Conservation (phyloP, 2,888 invertebrate species). For the Drosophila macrospina region DNA sequence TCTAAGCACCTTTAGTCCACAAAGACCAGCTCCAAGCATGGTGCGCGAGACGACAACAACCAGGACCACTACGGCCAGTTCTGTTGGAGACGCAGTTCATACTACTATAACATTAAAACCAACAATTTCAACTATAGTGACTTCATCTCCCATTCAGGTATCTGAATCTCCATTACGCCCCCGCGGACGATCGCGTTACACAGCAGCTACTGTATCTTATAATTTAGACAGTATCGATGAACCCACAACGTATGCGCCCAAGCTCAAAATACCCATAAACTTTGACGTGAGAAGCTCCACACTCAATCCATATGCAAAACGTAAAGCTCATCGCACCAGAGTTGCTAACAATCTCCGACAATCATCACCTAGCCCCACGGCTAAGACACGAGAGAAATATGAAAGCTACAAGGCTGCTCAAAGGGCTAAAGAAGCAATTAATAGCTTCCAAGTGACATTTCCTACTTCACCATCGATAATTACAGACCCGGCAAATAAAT, state of each 20-base stretch:
- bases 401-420: constrained; percentile 67
- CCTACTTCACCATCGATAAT: not conserved
- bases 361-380: constrained; percentile 35
- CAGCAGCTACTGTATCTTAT: constrained; percentile 76
- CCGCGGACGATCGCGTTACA: constrained; percentile 84
- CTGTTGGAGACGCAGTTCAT: constrained; percentile 39
- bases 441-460: constrained; percentile 1
- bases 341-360: constrained; percentile 50
- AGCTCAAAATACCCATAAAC: constrained; percentile 67
- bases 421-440: constrained; percentile 51
- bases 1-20: constrained; percentile 74
- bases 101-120: constrained; percentile 49
- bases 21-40: constrained; percentile 34
- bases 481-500: constrained; percentile 13
- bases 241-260: constrained; percentile 84
- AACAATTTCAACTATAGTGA: constrained; percentile 70
- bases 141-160: constrained; percentile 71
- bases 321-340: constrained; percentile 74
- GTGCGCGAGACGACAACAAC: constrained; percentile 29
- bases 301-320: constrained; percentile 37
- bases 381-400: constrained; percentile 71
- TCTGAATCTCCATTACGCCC: constrained; percentile 61
- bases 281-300: constrained; percentile 49
- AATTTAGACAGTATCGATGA: constrained; percentile 77
- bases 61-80: constrained; percentile 32